Conservation (phyloP, 2,888 invertebrate genomes). For the Dysmachus trigonus region DNA sequence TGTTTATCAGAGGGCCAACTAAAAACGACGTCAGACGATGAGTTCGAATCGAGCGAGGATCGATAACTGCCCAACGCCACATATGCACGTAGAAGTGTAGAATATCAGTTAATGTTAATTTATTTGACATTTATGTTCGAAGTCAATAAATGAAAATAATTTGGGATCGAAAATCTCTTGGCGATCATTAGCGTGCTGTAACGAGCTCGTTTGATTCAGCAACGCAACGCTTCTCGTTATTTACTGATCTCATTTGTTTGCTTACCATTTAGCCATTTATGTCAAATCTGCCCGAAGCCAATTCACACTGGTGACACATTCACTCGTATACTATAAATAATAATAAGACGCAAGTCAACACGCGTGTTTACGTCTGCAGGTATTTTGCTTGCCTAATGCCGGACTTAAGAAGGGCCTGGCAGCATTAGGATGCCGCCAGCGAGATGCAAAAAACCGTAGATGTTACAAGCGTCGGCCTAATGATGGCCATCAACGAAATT, state of each 20-base stretch:
- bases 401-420: background rate
- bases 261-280: background rate
- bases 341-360: background rate
- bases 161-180: background rate
- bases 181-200: background rate
- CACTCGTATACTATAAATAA: background rate
- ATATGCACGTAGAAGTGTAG: background rate
- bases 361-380: background rate
- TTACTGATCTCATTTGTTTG: background rate
- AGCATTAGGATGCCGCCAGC: background rate
- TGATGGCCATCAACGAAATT: slow-evolving; percentile 3
- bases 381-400: background rate
- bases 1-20: background rate
- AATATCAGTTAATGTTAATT: background rate
- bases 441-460: background rate
- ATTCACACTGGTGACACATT: background rate
- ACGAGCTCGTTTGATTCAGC: background rate
- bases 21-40: background rate
- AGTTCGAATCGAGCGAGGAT: background rate
- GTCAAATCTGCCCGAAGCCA: background rate
- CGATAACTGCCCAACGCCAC: background rate
- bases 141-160: background rate
- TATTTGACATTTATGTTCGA: background rate
- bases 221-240: background rate
- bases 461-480: background rate